These are phyloP conservation scores for Tapirus indicus DNA, from an alignment of 2,797 vertebrate species.

Conservation along the genomic window DNA sequence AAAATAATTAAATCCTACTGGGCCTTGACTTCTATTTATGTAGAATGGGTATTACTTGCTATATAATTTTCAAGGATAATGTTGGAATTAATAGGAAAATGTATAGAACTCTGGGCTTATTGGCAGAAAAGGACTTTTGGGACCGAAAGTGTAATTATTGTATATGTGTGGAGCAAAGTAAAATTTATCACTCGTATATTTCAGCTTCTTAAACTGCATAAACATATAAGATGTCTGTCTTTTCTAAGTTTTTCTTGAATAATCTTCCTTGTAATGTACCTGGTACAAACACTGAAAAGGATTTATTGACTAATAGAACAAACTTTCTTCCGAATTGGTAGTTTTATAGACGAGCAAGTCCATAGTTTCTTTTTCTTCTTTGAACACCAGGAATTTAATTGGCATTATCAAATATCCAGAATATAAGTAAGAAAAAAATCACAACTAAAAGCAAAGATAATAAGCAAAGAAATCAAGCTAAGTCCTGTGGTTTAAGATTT, in stretches of 20 bases:
- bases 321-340: neutral
- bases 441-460: constrained; percentile 6
- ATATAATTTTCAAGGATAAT: neutral
- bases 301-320: neutral
- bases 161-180: neutral
- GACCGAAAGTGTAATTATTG: neutral
- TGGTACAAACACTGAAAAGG: constrained; percentile 1
- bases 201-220: constrained; percentile 22
- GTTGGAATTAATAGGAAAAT: constrained; percentile 54
- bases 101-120: neutral
- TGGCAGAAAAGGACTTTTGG: neutral
- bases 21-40: constrained; percentile 33
- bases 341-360: constrained; percentile 12
- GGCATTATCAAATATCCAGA: neutral
- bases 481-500: neutral
- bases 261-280: neutral
- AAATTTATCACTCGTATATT: neutral
- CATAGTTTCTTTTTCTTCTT: neutral
- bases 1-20: constrained; percentile 28
- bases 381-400: constrained; percentile 1
- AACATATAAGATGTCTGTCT: constrained; percentile 6
- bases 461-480: neutral
- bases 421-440: neutral
- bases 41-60: constrained; percentile 38
- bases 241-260: constrained; percentile 18